Percentiles rank a stretch among this genome's conserved stretches.
Evolutionary conservation across 2,797 vertebrate genomes (phyloP).

Genomic region (Pangasius krempfi): DNA sequence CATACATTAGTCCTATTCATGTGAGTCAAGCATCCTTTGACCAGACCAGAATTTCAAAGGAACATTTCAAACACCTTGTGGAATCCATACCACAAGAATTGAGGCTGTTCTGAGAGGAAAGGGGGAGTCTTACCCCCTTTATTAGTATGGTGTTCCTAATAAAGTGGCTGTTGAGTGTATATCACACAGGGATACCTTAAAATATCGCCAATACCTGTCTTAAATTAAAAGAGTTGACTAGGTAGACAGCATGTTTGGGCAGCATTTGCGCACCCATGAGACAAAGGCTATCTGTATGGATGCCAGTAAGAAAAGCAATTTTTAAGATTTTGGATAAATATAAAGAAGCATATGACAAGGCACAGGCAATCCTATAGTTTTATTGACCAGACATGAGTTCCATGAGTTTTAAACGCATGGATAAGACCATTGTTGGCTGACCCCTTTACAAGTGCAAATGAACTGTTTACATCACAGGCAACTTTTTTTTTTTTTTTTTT

Average conservation of each 20-base stretch:
- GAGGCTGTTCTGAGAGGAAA: neutral
- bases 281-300: neutral
- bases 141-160: neutral
- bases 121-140: neutral
- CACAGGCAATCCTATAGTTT: neutral
- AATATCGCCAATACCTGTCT: neutral
- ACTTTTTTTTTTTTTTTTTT: neutral
- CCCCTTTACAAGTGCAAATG: neutral
- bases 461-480: neutral
- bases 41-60: neutral
- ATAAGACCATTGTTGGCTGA: neutral
- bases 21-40: neutral
- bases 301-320: neutral
- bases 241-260: neutral
- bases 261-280: neutral
- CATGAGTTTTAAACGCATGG: no score
- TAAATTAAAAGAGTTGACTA: neutral
- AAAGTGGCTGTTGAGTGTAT: neutral
- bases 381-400: neutral
- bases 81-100: neutral
- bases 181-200: neutral
- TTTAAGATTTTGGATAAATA: neutral
- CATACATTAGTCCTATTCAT: neutral
- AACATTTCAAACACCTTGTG: neutral
- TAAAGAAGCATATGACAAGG: neutral